Evolutionary conservation across 2,888 invertebrate genomes (phyloP).

Genomic region (Lithosia quadra): DNA sequence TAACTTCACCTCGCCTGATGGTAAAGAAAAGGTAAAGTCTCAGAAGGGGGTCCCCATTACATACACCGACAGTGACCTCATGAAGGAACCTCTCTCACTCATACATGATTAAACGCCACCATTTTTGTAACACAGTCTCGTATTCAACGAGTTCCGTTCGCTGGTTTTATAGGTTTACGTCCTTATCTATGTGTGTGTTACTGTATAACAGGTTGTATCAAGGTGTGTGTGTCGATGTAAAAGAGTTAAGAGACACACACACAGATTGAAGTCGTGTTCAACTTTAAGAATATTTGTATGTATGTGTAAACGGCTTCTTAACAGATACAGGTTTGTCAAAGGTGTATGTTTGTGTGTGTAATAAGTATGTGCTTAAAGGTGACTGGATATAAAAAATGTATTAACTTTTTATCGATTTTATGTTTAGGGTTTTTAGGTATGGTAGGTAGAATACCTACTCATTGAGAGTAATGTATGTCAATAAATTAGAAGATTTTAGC

Average conservation of each 20-base stretch:
- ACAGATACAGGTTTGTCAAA: not conserved
- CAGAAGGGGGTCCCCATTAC: no score
- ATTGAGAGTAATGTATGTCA: not conserved
- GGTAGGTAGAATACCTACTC: no score
- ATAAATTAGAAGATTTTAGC: not conserved
- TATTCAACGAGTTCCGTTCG: no score
- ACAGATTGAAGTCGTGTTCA: not conserved
- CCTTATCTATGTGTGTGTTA: not conserved
- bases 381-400: slow-evolving; percentile 2
- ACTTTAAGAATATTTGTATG: not conserved
- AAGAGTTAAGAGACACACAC: not conserved
- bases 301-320: slow-evolving; percentile 2
- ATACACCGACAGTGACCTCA: no score
- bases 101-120: no score
- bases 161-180: no score
- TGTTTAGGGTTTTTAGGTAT: not conserved
- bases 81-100: no score
- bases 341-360: slow-evolving; percentile 4
- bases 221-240: not conserved
- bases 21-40: no score
- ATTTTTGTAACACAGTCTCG: no score
- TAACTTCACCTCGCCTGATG: no score
- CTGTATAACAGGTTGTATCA: not conserved
- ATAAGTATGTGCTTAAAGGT: not conserved
- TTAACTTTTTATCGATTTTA: not conserved